These are phyloP conservation scores for Timandra comae DNA, from an alignment of 2,888 invertebrate genomes.

Conservation along the genomic window DNA sequence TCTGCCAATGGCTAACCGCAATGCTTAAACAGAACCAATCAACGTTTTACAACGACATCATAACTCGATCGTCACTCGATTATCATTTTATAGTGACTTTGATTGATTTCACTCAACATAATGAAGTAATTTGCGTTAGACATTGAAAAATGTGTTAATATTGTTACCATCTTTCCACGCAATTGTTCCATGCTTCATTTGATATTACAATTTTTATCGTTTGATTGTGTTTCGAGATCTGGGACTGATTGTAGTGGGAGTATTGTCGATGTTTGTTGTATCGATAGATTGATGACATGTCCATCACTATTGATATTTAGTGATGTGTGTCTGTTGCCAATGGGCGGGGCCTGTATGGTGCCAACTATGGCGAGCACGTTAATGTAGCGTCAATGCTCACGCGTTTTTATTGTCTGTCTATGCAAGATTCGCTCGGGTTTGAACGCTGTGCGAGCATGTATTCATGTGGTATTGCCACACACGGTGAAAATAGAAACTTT, in stretches of 20 bases:
- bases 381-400: constrained; percentile 60
- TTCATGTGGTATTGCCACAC: constrained; percentile 41
- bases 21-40: constrained; percentile 10
- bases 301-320: constrained; percentile 53
- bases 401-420: constrained; percentile 61
- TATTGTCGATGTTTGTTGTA: constrained; percentile 25
- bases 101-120: constrained; percentile 27
- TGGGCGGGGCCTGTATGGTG: constrained; percentile 60
- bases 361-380: constrained; percentile 75
- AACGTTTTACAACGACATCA: constrained; percentile 14
- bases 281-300: constrained; percentile 39
- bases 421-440: constrained; percentile 29
- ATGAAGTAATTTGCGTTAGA: constrained; percentile 18
- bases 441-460: constrained; percentile 41
- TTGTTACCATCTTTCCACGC: constrained; percentile 8
- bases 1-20: not conserved
- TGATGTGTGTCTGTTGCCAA: constrained; percentile 49
- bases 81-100: constrained; percentile 26
- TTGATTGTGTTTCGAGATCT: constrained; percentile 4
- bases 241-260: too few relatives aligned
- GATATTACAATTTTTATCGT: not conserved
- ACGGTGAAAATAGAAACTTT: constrained; percentile 26
- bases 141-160: constrained; percentile 16
- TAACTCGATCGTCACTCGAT: constrained; percentile 31
- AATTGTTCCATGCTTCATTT: constrained; percentile 13